Percentiles rank a stretch among this genome's conserved stretches.
phyloP scores from a whole-genome alignment of 2,888 invertebrate species.

The Drosophila maculinotata region DNA sequence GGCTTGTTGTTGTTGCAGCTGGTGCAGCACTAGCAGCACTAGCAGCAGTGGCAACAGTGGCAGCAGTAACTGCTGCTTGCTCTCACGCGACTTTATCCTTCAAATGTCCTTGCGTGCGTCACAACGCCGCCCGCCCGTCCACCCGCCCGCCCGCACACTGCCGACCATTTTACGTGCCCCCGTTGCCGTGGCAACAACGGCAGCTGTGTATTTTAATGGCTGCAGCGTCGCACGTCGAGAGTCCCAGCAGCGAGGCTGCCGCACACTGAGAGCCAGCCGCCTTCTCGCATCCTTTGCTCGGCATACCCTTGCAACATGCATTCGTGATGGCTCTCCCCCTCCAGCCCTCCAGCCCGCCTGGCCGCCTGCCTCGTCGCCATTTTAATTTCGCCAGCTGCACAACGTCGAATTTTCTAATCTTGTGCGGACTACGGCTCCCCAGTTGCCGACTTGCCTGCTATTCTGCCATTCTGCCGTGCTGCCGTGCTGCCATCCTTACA shows the following conservation, averaged over 20 bases:
- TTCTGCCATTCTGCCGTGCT: slow-evolving; percentile 8
- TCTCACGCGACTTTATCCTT: slow-evolving; percentile 82
- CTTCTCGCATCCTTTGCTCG: not conserved
- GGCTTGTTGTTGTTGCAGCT: slow-evolving; percentile 20
- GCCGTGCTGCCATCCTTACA: slow-evolving; percentile 8
- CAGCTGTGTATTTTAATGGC: slow-evolving; percentile 77
- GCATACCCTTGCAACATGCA: slow-evolving; percentile 65
- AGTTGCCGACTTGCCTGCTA: slow-evolving; percentile 64
- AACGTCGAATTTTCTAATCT: slow-evolving; percentile 81
- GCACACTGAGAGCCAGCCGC: no score
- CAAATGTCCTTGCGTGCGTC: slow-evolving; percentile 83
- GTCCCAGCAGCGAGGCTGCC: slow-evolving; percentile 66
- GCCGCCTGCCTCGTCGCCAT: slow-evolving; percentile 63
- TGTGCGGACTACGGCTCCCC: slow-evolving; percentile 81
- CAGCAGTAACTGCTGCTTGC: slow-evolving; percentile 44
- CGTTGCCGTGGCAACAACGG: slow-evolving; percentile 35
- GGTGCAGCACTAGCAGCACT: slow-evolving; percentile 33
- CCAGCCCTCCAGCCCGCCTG: slow-evolving; percentile 1
- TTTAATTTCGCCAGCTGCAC: slow-evolving; percentile 81
- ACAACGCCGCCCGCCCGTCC: slow-evolving; percentile 44
- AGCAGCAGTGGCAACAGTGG: slow-evolving; percentile 35
- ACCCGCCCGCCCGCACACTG: slow-evolving; percentile 48
- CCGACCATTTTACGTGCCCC: slow-evolving; percentile 61
- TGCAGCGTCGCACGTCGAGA: slow-evolving; percentile 75
- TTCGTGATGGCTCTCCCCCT: slow-evolving; percentile 61